Evolutionary conservation across 2,888 invertebrate species (phyloP), one percentile per base, ranked within the genome.

Genomic region (Lagria hirta): DNA sequence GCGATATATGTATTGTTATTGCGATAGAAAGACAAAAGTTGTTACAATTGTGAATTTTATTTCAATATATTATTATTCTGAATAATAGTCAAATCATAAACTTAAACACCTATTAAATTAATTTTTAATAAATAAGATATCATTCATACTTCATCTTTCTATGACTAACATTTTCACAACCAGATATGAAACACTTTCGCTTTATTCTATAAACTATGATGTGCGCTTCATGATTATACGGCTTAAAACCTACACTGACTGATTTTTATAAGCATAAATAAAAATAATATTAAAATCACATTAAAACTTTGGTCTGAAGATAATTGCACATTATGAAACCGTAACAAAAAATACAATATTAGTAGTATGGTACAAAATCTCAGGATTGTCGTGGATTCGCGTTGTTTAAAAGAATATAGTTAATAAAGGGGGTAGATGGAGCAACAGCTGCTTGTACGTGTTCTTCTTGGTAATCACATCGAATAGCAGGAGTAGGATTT

Each of bases 271-370:
- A 57, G 52, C 54, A 54, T 52, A 52, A 28, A 52, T 26, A 40
- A 43, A 5, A 24, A 27, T 23, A 49, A 51, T 48, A 50, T 41
- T 52, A 55, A 60, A 62, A 64, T 64, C 64, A 64, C 64, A 64
- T 56, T 53, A 52, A 48, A 60, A 64, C 64, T 64, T 64, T 64
- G 64, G 64, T 62, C 56, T 62, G 49, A 58, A 55, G 43, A 44
- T 41, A 58, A 61, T 61, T 61, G 62, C 60, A 61, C 59, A 45
- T 48, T 43, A 26, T 43, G 44, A 40, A 48, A 36, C 41, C 43
- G 29, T 38, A 38, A 21, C 22, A 40, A 43, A 41, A 24, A 40
- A 38, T 28, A 40, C 30, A 40, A 28, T 21, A 38, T 24, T 22
- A 33, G 15, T 33, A 41, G 20, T 26, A 35, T 10, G 27, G 17